Percentiles rank a stretch among this genome's conserved stretches.
phyloP scores from a whole-genome alignment of 2,888 invertebrate species.

The Nephrotoma guestfalica region DNA sequence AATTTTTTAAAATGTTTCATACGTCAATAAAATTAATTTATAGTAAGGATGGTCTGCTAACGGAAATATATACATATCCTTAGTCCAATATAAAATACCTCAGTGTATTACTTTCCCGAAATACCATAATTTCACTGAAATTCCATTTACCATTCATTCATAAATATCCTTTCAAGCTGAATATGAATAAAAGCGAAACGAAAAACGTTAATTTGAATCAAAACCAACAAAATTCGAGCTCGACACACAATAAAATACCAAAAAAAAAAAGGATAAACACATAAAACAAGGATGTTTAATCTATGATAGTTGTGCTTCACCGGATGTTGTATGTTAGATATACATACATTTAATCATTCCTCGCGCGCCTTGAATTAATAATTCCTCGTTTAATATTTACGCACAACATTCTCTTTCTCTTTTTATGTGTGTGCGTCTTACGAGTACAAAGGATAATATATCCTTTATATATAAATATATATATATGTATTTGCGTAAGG shows the following conservation, averaged over 20 bases:
- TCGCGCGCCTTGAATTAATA: neutral
- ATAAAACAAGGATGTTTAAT: neutral
- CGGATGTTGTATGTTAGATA: neutral
- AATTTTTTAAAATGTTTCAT: no score
- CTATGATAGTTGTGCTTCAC: neutral
- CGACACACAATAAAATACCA: neutral
- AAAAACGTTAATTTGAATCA: neutral
- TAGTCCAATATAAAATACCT: no score
- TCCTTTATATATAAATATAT: neutral
- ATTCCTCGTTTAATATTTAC: neutral
- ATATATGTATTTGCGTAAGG: neutral
- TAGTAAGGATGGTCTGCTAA: no score
- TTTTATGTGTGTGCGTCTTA: neutral
- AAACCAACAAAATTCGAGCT: neutral
- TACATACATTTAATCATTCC: neutral
- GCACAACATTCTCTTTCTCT: neutral
- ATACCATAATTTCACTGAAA: neutral
- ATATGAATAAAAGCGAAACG: neutral
- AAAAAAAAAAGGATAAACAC: neutral
- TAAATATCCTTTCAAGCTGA: neutral
- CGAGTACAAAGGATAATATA: neutral
- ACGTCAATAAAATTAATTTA: no score
- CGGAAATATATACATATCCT: no score
- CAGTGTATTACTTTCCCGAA: neutral
- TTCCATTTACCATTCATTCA: neutral